A percentile compares a stretch with the other conserved stretches of the same genome.
These are phyloP conservation scores for Tryphoninae sp. DNA, from an alignment of 2,888 invertebrate species.

Conservation along the genomic window DNA sequence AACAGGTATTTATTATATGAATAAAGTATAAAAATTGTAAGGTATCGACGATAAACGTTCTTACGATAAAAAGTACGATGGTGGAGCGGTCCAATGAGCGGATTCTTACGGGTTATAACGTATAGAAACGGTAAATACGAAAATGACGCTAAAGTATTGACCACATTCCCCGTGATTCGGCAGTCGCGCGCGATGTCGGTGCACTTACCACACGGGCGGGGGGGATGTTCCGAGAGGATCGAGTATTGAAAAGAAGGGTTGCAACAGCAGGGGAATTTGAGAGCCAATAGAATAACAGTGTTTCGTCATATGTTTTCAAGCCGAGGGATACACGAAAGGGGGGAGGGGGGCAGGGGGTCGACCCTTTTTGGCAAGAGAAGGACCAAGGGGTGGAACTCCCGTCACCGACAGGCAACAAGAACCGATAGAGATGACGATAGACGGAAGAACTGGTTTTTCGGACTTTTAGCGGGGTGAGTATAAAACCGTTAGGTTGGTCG, in stretches of 20 bases:
- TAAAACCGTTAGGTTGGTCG: slow-evolving; percentile 81
- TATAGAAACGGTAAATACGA: neutral
- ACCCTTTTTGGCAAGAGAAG: slow-evolving; percentile 73
- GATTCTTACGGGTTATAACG: neutral
- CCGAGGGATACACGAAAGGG: slow-evolving; percentile 63
- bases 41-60: neutral
- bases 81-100: neutral
- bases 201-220: slow-evolving; percentile 59
- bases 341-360: no score
- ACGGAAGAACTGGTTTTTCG: slow-evolving; percentile 77
- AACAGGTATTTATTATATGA: no score
- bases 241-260: slow-evolving; percentile 67
- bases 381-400: slow-evolving; percentile 68
- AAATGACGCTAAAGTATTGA: slow-evolving; percentile 65
- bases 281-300: slow-evolving; percentile 79
- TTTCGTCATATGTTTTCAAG: slow-evolving; percentile 76
- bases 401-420: slow-evolving; percentile 39
- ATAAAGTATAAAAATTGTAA: no score
- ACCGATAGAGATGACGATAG: slow-evolving; percentile 50
- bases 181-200: slow-evolving; percentile 28
- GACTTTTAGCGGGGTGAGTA: slow-evolving; percentile 74
- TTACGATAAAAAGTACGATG: neutral
- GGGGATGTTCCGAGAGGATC: slow-evolving; percentile 64
- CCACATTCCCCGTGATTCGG: slow-evolving; percentile 13
- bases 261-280: slow-evolving; percentile 67